Conservation (phyloP, 2,113 vertebrate genomes). For the Cariama cristata region DNA sequence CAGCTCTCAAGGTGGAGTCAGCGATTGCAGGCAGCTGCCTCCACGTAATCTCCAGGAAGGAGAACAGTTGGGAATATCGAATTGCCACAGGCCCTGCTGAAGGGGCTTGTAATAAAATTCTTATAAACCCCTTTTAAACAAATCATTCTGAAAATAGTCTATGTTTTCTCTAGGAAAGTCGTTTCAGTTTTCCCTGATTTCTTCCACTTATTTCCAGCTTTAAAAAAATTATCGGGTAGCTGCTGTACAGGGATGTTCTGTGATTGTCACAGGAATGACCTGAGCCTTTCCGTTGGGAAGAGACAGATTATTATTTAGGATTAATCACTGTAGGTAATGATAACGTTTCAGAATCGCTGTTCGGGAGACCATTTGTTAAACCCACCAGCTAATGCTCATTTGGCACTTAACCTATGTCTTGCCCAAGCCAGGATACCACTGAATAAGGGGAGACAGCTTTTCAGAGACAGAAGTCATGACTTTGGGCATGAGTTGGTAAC, state of each 20-base stretch:
- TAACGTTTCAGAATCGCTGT: neutral
- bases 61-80: neutral
- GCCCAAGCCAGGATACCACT: neutral
- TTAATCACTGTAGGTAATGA: neutral
- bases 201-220: neutral
- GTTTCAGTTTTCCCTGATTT: neutral
- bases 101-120: neutral
- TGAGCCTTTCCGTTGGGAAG: neutral
- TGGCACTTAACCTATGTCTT: neutral
- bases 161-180: neutral
- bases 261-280: neutral
- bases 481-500: neutral
- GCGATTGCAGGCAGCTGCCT: neutral
- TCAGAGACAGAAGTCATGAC: neutral
- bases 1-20: neutral
- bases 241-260: neutral
- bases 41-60: neutral
- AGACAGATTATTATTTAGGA: neutral
- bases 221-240: neutral
- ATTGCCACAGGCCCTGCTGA: neutral
- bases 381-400: accelerated
- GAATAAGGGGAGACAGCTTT: neutral
- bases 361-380: neutral
- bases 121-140: neutral
- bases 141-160: neutral